Evolutionary conservation across 2,888 invertebrate species (phyloP).

Genomic region (Polyploca ridens): DNA sequence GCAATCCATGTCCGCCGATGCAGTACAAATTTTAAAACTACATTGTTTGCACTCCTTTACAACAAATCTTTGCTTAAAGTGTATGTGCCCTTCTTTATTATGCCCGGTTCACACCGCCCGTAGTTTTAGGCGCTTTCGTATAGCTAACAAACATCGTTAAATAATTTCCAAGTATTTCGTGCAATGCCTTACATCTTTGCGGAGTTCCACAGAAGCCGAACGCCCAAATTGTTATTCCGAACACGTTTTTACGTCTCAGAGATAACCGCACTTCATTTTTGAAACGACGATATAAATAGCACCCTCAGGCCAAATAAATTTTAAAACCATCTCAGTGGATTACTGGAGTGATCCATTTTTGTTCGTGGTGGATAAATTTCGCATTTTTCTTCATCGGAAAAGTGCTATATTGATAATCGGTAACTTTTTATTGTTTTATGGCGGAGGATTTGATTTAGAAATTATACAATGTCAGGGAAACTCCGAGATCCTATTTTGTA

Average conservation of each 20-base stretch:
- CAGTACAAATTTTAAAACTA: no score
- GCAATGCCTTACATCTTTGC: neutral
- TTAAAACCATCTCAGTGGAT: slow-evolving; percentile 66
- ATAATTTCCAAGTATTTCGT: neutral
- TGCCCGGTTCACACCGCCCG: neutral
- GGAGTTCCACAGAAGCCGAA: slow-evolving; percentile 30
- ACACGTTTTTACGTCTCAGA: slow-evolving; percentile 74
- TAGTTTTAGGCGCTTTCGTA: neutral
- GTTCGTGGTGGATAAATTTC: slow-evolving; percentile 39
- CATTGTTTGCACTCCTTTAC: no score
- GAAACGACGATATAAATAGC: slow-evolving; percentile 80
- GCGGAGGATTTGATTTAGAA: neutral
- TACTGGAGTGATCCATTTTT: slow-evolving; percentile 36
- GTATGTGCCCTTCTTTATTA: neutral
- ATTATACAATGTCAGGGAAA: neutral
- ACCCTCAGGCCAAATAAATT: slow-evolving; percentile 79
- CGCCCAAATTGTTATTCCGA: slow-evolving; percentile 66
- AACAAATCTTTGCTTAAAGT: neutral
- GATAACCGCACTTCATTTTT: slow-evolving; percentile 83
- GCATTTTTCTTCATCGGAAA: slow-evolving; percentile 30
- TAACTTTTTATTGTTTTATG: slow-evolving; percentile 16
- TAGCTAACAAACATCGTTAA: neutral
- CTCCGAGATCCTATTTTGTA: neutral
- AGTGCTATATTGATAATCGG: slow-evolving; percentile 26
- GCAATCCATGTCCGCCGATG: no score